Percentiles rank a stretch among this genome's conserved stretches.
Evolutionary conservation across 1,140 invertebrate species (phyloP).

Genomic region (Pachyrhynchus sulphureomaculatus): DNA sequence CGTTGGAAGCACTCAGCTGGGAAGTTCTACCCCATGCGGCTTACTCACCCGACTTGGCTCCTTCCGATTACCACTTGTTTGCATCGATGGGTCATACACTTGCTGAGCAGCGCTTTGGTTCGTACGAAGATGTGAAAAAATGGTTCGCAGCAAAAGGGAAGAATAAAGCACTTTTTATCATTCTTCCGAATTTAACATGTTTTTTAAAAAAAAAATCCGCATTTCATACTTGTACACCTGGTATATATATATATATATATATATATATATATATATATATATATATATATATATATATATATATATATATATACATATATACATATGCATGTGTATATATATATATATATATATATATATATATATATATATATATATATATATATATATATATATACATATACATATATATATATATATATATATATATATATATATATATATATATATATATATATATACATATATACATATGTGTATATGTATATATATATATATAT

Average conservation of each 20-base stretch:
- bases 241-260: constrained; percentile 9
- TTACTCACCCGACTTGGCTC: too few relatives aligned
- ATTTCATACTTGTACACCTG: too few relatives aligned
- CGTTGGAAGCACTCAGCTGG: too few relatives aligned
- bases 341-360: constrained; percentile 15
- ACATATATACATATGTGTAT: background rate
- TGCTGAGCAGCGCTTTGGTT: too few relatives aligned
- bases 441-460: constrained; percentile 11
- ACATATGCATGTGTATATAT: constrained; percentile 10
- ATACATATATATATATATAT: constrained; percentile 14
- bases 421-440: constrained; percentile 16
- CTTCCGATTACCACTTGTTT: too few relatives aligned
- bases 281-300: constrained; percentile 16
- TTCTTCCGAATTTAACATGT: too few relatives aligned
- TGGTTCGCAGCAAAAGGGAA: too few relatives aligned
- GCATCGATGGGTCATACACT: too few relatives aligned
- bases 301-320: constrained; percentile 14
- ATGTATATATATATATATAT: background rate
- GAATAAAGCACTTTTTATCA: too few relatives aligned
- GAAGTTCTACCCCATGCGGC: too few relatives aligned
- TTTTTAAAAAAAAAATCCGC: background rate
- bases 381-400: constrained; percentile 14
- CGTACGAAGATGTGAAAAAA: too few relatives aligned
- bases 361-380: constrained; percentile 15
- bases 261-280: constrained; percentile 16